These are phyloP conservation scores for Thunnus maccoyii DNA, from an alignment of 2,113 vertebrate species.

Conservation along the genomic window DNA sequence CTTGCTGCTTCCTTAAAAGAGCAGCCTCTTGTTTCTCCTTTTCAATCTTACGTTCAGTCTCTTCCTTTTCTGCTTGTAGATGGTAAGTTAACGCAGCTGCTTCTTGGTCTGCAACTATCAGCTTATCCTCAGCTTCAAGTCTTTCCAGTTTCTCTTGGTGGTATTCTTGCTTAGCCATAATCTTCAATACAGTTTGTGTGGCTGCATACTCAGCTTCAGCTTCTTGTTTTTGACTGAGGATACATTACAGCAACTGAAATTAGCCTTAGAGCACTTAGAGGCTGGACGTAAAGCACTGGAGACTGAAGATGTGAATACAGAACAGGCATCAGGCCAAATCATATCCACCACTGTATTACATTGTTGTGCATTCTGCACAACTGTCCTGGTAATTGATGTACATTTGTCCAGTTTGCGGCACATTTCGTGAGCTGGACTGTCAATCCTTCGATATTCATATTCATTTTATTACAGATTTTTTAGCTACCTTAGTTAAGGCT, in stretches of 20 bases:
- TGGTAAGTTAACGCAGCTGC: constrained; percentile 16
- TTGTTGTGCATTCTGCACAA: background rate
- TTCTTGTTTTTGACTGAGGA: constrained; percentile 29
- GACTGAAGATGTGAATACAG: constrained; percentile 2
- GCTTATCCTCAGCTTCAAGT: constrained; percentile 12
- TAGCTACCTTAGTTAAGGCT: constrained; percentile 3
- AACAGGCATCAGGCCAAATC: constrained; percentile 3
- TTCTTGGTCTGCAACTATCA: constrained; percentile 29
- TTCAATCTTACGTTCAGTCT: constrained; percentile 23
- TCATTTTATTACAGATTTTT: constrained; percentile 13
- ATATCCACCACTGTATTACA: background rate
- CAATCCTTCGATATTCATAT: background rate
- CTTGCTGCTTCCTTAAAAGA: constrained; percentile 9
- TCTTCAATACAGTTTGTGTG: constrained; percentile 16
- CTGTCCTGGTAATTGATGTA: background rate
- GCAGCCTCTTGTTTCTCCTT: constrained; percentile 7
- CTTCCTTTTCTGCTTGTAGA: constrained; percentile 28
- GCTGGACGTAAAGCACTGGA: constrained; percentile 1
- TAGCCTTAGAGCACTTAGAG: background rate
- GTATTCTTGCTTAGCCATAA: constrained; percentile 22
- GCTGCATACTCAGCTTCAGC: constrained; percentile 17
- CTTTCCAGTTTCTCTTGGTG: background rate
- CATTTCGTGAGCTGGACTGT: constrained; percentile 23
- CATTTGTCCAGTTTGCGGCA: constrained; percentile 5
- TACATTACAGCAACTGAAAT: background rate